Base-by-base conservation (phyloP, 1,140 invertebrate species). In the Pachypeltis micranthus region DNA sequence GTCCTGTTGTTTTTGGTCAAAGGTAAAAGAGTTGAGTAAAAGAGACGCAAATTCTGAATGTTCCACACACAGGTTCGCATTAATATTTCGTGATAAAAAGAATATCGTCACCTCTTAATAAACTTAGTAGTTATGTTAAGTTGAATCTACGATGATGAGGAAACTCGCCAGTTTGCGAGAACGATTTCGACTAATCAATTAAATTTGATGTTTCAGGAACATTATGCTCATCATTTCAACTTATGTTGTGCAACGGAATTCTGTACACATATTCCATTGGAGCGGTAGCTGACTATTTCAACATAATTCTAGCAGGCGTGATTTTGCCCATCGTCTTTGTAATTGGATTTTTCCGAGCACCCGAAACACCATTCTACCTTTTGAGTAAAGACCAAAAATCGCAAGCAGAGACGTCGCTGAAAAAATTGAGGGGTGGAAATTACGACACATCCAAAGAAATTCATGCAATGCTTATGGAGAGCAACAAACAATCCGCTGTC, bases 391-490 rank as follows among this genome's bases (percentile, higher is more conserved):
- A 65, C n/a, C 62, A 64, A 44, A 64, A 64, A 23, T 58, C 65
- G 26, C 67, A 69, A 3, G 71, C 71, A 2, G 65, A 69, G 63
- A 60, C 51, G 69, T 75, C 67, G 72, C 75, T 72, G 59, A 75
- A 23, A 68, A 66, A 23, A 69, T 72, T 92, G 12, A 79, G 89
- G 21, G 87, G 87, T 7, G 67, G 71, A 0, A 74, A 81, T 2
- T 86, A 85, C 67, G 80, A 90, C 63, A 77, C 86, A n/a, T 80
- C 82, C 29, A 83, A 85, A 14, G 92, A 96, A 75, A 76, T 91
- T 63, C 78, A 80, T 7, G 82, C 82, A 68, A 71, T 88, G 16
- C 75, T 81, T 55, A 73, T 74, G 14, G 82, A 85, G 63, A 74
- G 80, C 44, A 73, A 79, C 27, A 83, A 88, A 64, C 73, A 80